Evolutionary conservation across 2,888 invertebrate species (phyloP).

Genomic region (Rhagophthalmus giganteus): DNA sequence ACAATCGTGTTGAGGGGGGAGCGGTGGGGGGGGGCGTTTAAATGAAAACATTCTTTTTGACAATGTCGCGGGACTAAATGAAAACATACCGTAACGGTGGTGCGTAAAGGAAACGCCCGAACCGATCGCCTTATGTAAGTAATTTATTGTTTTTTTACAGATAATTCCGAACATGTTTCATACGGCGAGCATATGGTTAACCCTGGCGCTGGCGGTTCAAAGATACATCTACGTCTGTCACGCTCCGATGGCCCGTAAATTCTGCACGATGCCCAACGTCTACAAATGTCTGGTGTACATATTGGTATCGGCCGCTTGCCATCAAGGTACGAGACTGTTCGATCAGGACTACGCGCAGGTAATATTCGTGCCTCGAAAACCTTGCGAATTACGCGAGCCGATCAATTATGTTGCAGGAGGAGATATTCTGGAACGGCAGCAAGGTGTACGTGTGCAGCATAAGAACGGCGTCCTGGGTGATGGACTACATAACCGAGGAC

Average conservation of each 20-base stretch:
- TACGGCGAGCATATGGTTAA: constrained; percentile 93
- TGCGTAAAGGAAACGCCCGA: no score
- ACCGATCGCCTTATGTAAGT: no score
- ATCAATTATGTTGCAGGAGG: constrained; percentile 54
- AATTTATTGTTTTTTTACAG: constrained; percentile 54
- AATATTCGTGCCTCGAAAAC: constrained; percentile 24
- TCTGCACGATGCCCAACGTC: constrained; percentile 74
- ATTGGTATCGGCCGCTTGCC: constrained; percentile 75
- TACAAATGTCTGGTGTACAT: constrained; percentile 79
- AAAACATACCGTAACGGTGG: no score
- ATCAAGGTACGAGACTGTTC: constrained; percentile 82
- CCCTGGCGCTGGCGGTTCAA: constrained; percentile 87
- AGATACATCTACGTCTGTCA: constrained; percentile 95
- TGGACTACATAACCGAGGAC: constrained; percentile 66
- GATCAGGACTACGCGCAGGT: constrained; percentile 64
- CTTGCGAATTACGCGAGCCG: neutral
- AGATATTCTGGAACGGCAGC: constrained; percentile 71
- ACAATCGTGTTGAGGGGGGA: no score
- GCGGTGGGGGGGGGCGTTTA: no score
- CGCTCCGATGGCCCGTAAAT: constrained; percentile 83
- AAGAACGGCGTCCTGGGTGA: constrained; percentile 72
- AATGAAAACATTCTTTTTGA: no score
- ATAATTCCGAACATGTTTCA: constrained; percentile 86
- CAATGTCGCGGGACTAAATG: no score
- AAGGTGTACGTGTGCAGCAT: constrained; percentile 69